These are phyloP conservation scores for Drosophila pegasa DNA, from an alignment of 2,888 invertebrate species.

Conservation along the genomic window DNA sequence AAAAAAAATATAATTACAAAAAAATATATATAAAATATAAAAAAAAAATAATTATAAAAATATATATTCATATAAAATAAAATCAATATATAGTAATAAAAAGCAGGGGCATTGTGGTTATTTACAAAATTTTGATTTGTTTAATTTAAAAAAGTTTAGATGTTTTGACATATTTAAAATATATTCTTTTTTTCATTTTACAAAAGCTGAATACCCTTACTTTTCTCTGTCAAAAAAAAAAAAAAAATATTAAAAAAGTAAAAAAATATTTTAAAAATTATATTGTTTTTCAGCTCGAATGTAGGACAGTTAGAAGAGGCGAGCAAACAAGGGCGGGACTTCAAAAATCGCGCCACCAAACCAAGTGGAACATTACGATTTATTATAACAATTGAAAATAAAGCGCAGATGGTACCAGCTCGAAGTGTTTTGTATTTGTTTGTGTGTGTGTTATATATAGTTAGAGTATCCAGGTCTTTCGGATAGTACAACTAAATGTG, in stretches of 20 bases:
- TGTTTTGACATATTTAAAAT: background rate
- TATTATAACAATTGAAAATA: constrained; percentile 4
- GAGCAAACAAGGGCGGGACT: constrained; percentile 25
- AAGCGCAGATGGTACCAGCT: constrained; percentile 42
- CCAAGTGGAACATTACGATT: constrained; percentile 20
- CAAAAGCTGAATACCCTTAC: background rate
- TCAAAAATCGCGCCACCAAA: constrained; percentile 39
- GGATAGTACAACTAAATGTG: constrained; percentile 15
- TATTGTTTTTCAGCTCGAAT: constrained; percentile 34
- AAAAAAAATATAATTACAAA: no score
- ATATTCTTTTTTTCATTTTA: background rate
- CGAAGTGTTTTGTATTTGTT: constrained; percentile 20
- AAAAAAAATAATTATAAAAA: no score
- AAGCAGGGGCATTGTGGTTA: no score
- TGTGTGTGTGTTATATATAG: background rate
- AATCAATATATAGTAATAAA: no score
- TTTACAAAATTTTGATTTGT: no score
- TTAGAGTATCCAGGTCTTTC: constrained; percentile 1
- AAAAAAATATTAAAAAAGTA: background rate
- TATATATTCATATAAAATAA: no score
- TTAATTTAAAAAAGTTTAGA: no score
- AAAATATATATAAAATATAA: no score
- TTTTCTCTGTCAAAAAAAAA: background rate
- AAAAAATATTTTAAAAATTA: background rate
- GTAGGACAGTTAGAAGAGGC: constrained; percentile 33